Evolutionary conservation across 2,888 invertebrate genomes (phyloP).

Genomic region (Heliconius cydno): DNA sequence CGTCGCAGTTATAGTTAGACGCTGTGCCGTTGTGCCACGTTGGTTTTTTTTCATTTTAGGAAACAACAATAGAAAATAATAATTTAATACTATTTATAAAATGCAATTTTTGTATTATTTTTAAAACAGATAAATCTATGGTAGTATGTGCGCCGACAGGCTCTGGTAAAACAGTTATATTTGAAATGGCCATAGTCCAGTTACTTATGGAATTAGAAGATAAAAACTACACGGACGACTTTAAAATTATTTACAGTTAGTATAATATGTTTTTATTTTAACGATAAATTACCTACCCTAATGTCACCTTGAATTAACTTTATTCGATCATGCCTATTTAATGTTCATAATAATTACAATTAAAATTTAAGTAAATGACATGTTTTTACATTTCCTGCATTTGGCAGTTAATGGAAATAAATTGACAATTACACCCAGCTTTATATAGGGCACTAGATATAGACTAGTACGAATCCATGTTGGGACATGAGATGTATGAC

Average conservation of each 20-base stretch:
- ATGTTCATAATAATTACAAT: background rate
- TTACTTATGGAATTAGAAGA: slow-evolving; percentile 83
- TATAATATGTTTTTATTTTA: background rate
- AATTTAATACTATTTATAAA: background rate
- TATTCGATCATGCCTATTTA: background rate
- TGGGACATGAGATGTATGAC: no score
- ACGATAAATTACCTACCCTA: background rate
- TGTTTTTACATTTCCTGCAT: no score
- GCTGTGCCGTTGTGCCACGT: no score
- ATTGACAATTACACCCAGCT: no score
- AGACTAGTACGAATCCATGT: no score
- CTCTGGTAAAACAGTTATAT: slow-evolving; percentile 92
- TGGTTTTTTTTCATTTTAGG: no score
- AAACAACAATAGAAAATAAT: no score
- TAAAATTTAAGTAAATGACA: no score
- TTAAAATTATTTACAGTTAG: slow-evolving; percentile 90
- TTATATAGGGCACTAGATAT: no score
- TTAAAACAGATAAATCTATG: slow-evolving; percentile 84
- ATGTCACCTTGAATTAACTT: background rate
- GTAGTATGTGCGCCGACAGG: slow-evolving; percentile 92
- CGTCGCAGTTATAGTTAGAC: no score
- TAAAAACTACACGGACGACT: slow-evolving; percentile 67
- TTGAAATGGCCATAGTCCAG: slow-evolving; percentile 90
- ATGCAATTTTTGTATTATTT: slow-evolving; percentile 1
- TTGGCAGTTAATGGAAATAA: no score